Conservation (phyloP, 2,888 invertebrate genomes). For the Allophyes oxyacanthae region DNA sequence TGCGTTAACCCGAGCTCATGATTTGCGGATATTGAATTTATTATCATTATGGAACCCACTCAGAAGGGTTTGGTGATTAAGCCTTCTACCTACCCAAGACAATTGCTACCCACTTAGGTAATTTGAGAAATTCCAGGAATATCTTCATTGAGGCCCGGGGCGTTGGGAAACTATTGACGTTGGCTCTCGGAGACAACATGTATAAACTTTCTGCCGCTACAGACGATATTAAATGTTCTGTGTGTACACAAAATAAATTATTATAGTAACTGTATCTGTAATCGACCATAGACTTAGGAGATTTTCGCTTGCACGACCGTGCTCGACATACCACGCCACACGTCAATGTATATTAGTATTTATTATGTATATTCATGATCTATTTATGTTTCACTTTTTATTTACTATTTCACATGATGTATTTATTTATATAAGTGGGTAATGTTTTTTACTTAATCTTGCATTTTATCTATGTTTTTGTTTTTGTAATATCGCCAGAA, state of each 20-base stretch:
- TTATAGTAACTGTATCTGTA: too few species aligned
- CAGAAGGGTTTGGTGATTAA: conserved; percentile 77
- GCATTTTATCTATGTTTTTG: too few species aligned
- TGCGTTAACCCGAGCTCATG: conserved; percentile 62
- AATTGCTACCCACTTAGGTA: conserved; percentile 69
- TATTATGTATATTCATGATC: too few species aligned
- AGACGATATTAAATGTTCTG: conserved; percentile 17
- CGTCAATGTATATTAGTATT: too few species aligned
- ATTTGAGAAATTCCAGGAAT: conserved; percentile 67
- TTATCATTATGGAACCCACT: conserved; percentile 73
- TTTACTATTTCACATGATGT: too few species aligned
- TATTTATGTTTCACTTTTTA: too few species aligned
- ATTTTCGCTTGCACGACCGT: too few species aligned
- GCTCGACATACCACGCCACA: too few species aligned
- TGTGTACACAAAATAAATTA: not conserved
- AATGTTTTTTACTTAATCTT: too few species aligned
- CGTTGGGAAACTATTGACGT: conserved; percentile 46
- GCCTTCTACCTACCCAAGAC: conserved; percentile 64
- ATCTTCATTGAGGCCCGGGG: conserved; percentile 47
- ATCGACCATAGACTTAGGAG: too few species aligned
- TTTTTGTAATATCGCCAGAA: too few species aligned
- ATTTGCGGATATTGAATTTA: conserved; percentile 82
- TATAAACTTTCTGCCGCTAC: conserved; percentile 29
- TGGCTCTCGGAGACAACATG: conserved; percentile 14
- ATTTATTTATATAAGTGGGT: too few species aligned